Conservation (phyloP, 2,888 invertebrate species). For the Cheilosia variabilis region DNA sequence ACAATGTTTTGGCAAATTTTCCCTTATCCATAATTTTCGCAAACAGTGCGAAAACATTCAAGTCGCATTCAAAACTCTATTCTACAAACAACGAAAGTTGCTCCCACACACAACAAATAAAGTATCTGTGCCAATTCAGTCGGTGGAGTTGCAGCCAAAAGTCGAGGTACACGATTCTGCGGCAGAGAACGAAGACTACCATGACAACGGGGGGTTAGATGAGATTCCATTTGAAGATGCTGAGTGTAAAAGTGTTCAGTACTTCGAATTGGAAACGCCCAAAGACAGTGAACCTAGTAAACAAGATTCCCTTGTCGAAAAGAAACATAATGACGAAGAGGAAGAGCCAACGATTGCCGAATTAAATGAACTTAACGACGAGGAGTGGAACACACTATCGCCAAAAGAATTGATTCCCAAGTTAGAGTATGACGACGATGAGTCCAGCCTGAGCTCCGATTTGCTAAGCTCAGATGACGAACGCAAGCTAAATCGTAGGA, state of each 20-base stretch:
- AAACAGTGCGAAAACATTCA: conserved; percentile 67
- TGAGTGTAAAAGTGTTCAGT: conserved; percentile 47
- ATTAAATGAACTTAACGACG: neutral
- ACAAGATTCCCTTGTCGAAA: neutral
- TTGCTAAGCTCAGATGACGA: conserved; percentile 66
- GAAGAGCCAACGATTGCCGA: neutral
- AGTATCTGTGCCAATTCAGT: neutral
- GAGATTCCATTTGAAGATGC: conserved; percentile 70
- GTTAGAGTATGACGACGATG: conserved; percentile 53
- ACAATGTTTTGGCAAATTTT: conserved; percentile 66
- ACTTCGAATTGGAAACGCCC: conserved; percentile 49
- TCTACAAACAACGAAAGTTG: conserved; percentile 36
- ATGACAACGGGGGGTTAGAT: conserved; percentile 43
- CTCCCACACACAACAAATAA: neutral
- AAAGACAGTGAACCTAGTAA: conserved; percentile 6
- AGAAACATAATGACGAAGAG: neutral
- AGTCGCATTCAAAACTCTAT: conserved; percentile 55
- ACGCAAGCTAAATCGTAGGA: conserved; percentile 19
- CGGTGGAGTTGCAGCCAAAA: conserved; percentile 22
- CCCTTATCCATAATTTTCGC: conserved; percentile 60
- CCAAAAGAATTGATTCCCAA: conserved; percentile 28
- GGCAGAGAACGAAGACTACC: neutral
- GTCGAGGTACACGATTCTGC: conserved; percentile 7
- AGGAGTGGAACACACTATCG: conserved; percentile 17
- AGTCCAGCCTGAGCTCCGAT: conserved; percentile 65